Evolutionary conservation across 1,140 invertebrate species (phyloP).

Genomic region (Plodia interpunctella): DNA sequence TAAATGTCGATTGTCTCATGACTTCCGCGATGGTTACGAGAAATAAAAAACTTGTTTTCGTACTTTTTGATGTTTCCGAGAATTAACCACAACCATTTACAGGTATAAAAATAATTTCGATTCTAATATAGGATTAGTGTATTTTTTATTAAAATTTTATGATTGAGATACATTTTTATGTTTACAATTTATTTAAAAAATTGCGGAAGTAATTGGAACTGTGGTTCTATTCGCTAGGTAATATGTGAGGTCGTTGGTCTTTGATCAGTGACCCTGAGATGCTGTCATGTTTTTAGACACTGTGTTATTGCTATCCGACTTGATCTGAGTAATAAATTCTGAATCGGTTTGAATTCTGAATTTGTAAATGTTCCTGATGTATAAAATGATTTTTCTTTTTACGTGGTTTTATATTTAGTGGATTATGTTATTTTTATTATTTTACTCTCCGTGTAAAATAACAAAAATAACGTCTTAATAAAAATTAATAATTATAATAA

Average conservation of each 20-base stretch:
- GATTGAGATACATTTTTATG: conserved; percentile 1
- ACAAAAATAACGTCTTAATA: too few relatives aligned
- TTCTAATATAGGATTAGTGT: too few relatives aligned
- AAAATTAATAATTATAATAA: too few relatives aligned
- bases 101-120: too few relatives aligned
- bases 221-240: not conserved
- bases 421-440: too few relatives aligned
- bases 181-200: not conserved
- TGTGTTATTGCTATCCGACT: not conserved
- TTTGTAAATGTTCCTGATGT: not conserved
- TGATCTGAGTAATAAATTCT: not conserved
- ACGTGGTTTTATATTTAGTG: too few relatives aligned
- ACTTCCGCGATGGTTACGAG: not conserved
- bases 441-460: too few relatives aligned
- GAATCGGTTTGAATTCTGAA: not conserved
- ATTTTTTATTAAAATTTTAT: conserved; percentile 8
- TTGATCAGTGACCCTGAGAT: conserved; percentile 6
- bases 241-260: conserved; percentile 6
- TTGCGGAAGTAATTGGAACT: conserved; percentile 3
- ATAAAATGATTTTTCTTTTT: not conserved
- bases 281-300: conserved; percentile 1
- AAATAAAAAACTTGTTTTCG: not conserved
- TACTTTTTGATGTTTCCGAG: not conserved
- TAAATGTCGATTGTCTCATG: conserved; percentile 3
- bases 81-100: not conserved